phyloP scores from a whole-genome alignment of 2,797 vertebrate species.

The Alca torda region DNA sequence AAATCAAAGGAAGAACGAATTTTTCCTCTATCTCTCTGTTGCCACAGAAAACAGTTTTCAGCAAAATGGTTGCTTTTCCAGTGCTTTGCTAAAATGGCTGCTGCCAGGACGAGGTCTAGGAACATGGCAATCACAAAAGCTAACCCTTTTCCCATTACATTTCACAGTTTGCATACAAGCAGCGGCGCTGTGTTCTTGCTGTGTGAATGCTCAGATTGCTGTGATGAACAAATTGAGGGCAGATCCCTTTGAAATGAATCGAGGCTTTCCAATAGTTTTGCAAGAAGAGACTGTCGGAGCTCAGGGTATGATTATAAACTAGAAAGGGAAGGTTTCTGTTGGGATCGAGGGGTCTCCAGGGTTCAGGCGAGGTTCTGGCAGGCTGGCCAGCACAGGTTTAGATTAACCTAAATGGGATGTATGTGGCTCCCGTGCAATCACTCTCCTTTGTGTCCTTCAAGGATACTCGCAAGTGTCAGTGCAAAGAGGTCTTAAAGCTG shows the following conservation, averaged over 20 bases:
- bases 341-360: not conserved
- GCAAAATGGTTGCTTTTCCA: slow-evolving; percentile 21
- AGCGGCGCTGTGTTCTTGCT: not conserved
- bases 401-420: not conserved
- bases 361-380: not conserved
- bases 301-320: not conserved
- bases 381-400: not conserved
- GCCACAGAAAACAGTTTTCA: not conserved
- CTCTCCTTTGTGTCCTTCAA: not conserved
- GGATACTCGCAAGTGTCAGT: not conserved
- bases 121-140: not conserved
- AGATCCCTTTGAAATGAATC: not conserved
- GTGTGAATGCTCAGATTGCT: not conserved
- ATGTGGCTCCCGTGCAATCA: fast-evolving
- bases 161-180: not conserved
- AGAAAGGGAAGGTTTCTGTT: not conserved
- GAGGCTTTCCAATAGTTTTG: not conserved
- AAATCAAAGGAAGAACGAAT: not conserved
- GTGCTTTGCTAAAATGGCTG: not conserved
- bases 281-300: not conserved
- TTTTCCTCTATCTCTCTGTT: not conserved
- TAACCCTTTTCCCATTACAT: not conserved
- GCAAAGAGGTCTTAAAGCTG: not conserved
- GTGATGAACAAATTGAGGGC: slow-evolving; percentile 8
- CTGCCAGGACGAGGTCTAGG: not conserved